Evolutionary conservation across 1,140 invertebrate genomes (phyloP), one percentile per base, ranked within the genome.

Genomic region (Platyura marginata): DNA sequence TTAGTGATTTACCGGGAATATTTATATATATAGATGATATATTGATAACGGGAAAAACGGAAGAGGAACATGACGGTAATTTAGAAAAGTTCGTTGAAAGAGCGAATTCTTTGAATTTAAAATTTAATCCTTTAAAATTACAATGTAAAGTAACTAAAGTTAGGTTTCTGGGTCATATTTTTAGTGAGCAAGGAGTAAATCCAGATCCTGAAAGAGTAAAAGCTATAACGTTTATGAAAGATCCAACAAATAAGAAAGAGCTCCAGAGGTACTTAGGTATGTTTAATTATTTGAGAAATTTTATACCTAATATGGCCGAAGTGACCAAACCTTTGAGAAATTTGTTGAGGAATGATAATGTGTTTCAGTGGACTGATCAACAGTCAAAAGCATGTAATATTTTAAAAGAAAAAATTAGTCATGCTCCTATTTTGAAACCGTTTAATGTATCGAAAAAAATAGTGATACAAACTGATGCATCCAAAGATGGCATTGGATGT

Each of bases 1-100:
- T 63, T 6, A 44, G 45, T 21, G 55, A 51, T 11, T 47, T 65
- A 10, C 9, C 40, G 33, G 52, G 56, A n/a, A 50, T 63, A 15
- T 47, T 45, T 36, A 47, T 55, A 13, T 59, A 59, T 34, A 38
- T 57, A 44, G 57, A 63, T 48, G 58, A 63, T 41, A 51, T 61
- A 10, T 37, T 62, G 3, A 43, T 61, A 5, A 46, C 42, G 35
- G 56, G 46, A 2, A 38, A 37, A 32, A 52, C 44, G 6, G 37
- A 44, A 32, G 44, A 44, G 19, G 44, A 55, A 41, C 49, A 58
- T 46, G 51, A 55, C 40, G 22, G 47, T 20, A 53, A 45, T 20
- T 40, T 64, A n/a, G 34, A 35, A 41, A 22, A 47, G 37, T 40
- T 64, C 2, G 41, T 64, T 8, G 39, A 51, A n/a, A 36, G 48